Base-by-base conservation (phyloP, 2,797 vertebrate genomes). In the Myotis planiceps region DNA sequence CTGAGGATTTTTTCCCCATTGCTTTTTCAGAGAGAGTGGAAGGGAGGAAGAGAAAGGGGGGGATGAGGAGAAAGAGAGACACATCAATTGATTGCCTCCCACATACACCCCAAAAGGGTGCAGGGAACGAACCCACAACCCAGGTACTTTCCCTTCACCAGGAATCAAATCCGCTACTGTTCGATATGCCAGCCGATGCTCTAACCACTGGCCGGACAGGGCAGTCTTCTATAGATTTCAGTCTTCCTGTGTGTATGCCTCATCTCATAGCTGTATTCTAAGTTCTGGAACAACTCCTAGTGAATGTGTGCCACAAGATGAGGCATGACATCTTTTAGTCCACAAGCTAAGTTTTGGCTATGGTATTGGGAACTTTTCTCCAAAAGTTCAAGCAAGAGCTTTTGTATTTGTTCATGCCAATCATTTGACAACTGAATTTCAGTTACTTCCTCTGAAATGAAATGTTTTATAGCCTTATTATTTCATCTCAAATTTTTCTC, bases 401-500 rank as follows among this genome's bases (percentile, higher is more conserved):
- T 92, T 90, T 69, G 25, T 76, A 78, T 85, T 68, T 63, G 39
- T 60, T 94, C 42, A 34, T 92, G 51, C 37, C 23, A 66, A 0
- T 88, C 55, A 63, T 6, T 68, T 80, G 83, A 90, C 90, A 93
- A 7, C 47, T 78, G 29, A 58, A 12, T 25, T 93, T 88, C 49
- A 79, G 21, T 92, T 81, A 71, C 74, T 95, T 84, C 42, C 53
- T 92, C 60, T 74, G 39, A 78, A 88, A 53, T 81, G 85, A 75
- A 84, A 55, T 29, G 19, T 65, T 90, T 58, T 87, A 81, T 55
- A 68, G 21, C 66, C 13, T 94, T 66, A 47, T 91, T 90, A 29
- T 88, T 97, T 96, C 51, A 79, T 53, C 68, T 47, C 68, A 34
- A 81, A 42, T 32, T 82, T 88, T 95, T 58, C 42, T 95, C 79